phyloP scores from a whole-genome alignment of 2,113 vertebrate genomes.

The Pandion haliaetus region DNA sequence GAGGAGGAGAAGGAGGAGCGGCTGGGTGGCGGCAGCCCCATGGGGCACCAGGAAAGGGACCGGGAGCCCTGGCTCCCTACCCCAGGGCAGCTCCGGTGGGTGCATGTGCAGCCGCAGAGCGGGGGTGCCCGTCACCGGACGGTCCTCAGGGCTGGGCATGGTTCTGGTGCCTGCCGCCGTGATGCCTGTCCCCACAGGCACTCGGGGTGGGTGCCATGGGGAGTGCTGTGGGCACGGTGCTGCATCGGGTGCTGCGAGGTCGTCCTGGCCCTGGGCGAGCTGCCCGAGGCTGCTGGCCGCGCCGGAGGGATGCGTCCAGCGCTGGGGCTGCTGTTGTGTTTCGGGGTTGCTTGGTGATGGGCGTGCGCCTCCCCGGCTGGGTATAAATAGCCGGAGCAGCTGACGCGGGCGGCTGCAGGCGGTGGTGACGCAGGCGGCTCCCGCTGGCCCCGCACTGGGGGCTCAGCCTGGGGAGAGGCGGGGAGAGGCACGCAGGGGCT shows the following conservation, averaged over 20 bases:
- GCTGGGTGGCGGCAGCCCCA: neutral
- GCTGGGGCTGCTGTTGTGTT: slow-evolving; percentile 72
- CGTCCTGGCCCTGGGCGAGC: neutral
- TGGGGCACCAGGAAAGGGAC: neutral
- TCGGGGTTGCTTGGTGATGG: slow-evolving; percentile 69
- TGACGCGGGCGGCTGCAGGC: slow-evolving; percentile 8
- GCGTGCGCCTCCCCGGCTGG: slow-evolving; percentile 40
- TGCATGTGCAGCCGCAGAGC: neutral
- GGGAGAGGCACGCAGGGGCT: neutral
- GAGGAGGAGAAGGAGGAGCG: neutral
- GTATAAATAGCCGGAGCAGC: slow-evolving; percentile 77
- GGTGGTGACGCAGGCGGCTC: slow-evolving; percentile 1
- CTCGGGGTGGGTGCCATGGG: fast-evolving
- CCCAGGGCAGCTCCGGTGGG: neutral
- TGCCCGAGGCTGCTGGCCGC: neutral
- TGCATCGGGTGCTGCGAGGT: neutral
- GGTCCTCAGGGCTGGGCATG: neutral
- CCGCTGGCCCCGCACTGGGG: neutral
- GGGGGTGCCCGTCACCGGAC: neutral
- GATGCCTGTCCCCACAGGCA: neutral
- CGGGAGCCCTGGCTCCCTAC: neutral
- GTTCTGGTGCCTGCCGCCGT: neutral
- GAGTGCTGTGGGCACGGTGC: neutral
- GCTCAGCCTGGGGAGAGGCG: neutral
- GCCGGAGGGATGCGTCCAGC: neutral